Percentiles rank a stretch among this genome's conserved stretches.
phyloP scores from a whole-genome alignment of 2,797 vertebrate genomes.

The Tokudaia muenninki region DNA sequence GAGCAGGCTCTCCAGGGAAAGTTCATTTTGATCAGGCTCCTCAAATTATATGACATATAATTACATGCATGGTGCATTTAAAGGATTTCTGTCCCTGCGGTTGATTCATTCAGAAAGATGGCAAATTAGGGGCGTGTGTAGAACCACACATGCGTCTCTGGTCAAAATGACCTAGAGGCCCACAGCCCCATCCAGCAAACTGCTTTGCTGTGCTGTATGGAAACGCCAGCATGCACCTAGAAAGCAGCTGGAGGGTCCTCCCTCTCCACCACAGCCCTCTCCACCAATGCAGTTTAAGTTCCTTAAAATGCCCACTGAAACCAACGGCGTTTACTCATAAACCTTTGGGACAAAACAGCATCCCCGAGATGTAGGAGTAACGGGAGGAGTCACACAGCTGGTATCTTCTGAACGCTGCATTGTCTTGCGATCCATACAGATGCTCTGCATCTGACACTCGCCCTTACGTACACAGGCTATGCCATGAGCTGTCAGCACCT shows the following conservation, averaged over 20 bases:
- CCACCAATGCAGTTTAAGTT: neutral
- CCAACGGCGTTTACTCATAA: neutral
- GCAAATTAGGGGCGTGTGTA: fast-evolving
- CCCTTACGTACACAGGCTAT: neutral
- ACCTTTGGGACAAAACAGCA: neutral
- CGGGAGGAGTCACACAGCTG: neutral
- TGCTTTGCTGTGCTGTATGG: neutral
- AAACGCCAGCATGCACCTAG: neutral
- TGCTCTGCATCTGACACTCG: fast-evolving
- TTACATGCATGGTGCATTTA: neutral
- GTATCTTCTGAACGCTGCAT: neutral
- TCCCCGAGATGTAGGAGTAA: neutral
- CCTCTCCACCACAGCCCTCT: neutral
- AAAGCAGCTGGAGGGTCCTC: neutral
- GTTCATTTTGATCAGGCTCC: neutral
- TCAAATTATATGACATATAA: neutral
- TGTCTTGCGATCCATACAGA: too few relatives aligned
- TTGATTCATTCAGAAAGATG: neutral
- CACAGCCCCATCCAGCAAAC: neutral
- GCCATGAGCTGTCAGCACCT: neutral
- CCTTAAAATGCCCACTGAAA: neutral
- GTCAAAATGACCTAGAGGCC: too few relatives aligned
- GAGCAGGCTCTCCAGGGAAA: neutral
- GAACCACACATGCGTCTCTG: neutral
- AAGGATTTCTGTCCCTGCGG: neutral